Evolutionary conservation across 2,888 invertebrate species (phyloP).

Genomic region (Acanthococcus lagerstroemiae): DNA sequence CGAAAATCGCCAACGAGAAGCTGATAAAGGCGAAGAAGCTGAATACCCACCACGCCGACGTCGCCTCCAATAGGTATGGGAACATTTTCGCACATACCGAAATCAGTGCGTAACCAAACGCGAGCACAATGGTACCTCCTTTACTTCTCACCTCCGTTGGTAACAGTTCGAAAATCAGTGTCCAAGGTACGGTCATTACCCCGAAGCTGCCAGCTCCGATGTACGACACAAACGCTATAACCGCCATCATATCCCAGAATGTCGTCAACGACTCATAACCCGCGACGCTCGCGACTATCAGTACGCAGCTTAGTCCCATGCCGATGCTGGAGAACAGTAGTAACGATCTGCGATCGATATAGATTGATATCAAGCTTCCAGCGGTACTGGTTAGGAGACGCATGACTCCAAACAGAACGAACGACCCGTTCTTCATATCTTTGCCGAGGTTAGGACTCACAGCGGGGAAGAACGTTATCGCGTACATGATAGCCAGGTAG

Average conservation of each 20-base stretch:
- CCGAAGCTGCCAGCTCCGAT: constrained; percentile 48
- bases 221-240: constrained; percentile 46
- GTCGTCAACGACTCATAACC: background rate
- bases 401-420: constrained; percentile 43
- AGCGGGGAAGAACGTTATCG: constrained; percentile 47
- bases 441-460: constrained; percentile 39
- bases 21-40: constrained; percentile 45
- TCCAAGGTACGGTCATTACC: constrained; percentile 51
- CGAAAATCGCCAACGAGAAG: constrained; percentile 43
- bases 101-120: constrained; percentile 49
- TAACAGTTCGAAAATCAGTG: constrained; percentile 47
- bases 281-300: background rate
- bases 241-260: constrained; percentile 41
- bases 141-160: constrained; percentile 47
- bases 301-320: constrained; percentile 41
- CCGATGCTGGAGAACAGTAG: constrained; percentile 47
- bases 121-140: constrained; percentile 46
- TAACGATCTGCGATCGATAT: constrained; percentile 45
- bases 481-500: constrained; percentile 51
- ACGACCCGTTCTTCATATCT: background rate
- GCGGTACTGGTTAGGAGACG: constrained; percentile 48
- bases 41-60: constrained; percentile 45
- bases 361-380: constrained; percentile 45
- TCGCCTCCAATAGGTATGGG: constrained; percentile 43
- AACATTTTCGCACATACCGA: constrained; percentile 47